Percentiles rank a stretch among this genome's conserved stretches.
These are phyloP conservation scores for Zonotrichia leucophrys DNA, from an alignment of 2,113 vertebrate species.

Conservation along the genomic window DNA sequence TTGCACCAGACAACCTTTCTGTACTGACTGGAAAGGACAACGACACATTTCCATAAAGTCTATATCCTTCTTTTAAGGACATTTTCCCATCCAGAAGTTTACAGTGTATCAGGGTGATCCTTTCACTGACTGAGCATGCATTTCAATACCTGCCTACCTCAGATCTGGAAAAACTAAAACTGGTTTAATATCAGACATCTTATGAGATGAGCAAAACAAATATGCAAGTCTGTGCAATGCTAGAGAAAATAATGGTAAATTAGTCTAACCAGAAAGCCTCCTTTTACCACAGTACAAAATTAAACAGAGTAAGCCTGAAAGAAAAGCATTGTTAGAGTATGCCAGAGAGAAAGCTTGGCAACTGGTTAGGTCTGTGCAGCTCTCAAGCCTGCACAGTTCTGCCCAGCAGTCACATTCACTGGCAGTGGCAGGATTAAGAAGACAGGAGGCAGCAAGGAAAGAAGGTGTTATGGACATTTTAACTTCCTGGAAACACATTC, in stretches of 20 bases:
- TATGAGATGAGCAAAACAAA: background rate
- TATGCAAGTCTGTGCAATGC: background rate
- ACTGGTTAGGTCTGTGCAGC: background rate
- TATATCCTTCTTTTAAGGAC: background rate
- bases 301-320: background rate
- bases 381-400: background rate
- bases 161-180: background rate
- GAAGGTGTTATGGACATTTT: background rate
- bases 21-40: background rate
- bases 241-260: background rate
- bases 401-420: accelerated
- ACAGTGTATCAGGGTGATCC: background rate
- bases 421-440: background rate
- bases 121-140: background rate
- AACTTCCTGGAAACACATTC: background rate
- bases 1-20: background rate
- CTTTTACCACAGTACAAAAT: background rate
- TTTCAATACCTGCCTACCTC: background rate
- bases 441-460: background rate
- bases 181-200: background rate
- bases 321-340: background rate
- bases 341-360: background rate
- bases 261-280: background rate
- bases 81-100: background rate
- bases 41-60: background rate